Percentiles rank a stretch among this genome's conserved stretches.
Evolutionary conservation across 2,888 invertebrate species (phyloP).

Genomic region (Pherbina coryleti): DNA sequence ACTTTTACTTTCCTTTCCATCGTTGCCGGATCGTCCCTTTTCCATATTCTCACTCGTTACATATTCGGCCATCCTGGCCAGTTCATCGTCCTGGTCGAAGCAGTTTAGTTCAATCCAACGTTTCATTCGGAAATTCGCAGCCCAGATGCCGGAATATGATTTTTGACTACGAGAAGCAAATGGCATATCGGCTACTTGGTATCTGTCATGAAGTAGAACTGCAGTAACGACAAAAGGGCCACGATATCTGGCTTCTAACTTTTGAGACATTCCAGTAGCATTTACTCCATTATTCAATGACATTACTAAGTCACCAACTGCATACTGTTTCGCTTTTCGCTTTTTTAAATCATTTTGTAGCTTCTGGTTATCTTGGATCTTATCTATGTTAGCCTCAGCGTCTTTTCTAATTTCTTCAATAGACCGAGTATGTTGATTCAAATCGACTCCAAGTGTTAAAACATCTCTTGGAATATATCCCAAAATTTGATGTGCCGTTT

Average conservation of each 20-base stretch:
- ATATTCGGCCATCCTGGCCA: no score
- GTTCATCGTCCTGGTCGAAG: no score
- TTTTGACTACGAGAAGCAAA: conserved; percentile 29
- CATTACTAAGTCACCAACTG: neutral
- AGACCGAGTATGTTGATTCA: no score
- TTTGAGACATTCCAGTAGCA: conserved; percentile 1
- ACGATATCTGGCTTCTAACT: neutral
- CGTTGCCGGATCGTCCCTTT: no score
- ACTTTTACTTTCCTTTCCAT: no score
- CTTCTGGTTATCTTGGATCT: conserved; percentile 28
- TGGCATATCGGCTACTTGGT: conserved; percentile 21
- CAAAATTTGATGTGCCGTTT: conserved; percentile 32
- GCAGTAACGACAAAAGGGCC: neutral
- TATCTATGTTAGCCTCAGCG: no score
- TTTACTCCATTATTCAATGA: conserved; percentile 26
- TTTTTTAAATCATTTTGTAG: conserved; percentile 12
- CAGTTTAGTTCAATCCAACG: no score
- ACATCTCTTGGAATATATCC: neutral
- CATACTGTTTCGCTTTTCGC: conserved; percentile 26
- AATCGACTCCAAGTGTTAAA: no score
- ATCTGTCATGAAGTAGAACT: neutral
- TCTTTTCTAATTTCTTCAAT: no score
- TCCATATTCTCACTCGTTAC: no score
- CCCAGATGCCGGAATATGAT: no score
- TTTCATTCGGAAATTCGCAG: conserved; percentile 12